Conservation (phyloP, 2,113 vertebrate species). For the Pelobates fuscus region DNA sequence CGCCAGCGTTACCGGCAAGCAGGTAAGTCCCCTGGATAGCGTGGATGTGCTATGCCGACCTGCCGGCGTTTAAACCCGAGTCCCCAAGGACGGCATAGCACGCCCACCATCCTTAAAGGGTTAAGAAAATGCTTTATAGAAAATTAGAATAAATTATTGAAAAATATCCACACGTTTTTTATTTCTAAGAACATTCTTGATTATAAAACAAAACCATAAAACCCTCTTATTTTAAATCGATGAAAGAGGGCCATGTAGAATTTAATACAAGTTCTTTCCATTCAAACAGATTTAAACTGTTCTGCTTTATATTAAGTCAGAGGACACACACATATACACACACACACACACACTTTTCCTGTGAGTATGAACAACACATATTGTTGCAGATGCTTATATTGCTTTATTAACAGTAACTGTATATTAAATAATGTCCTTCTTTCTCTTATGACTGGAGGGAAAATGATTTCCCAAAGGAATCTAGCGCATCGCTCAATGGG, state of each 20-base stretch:
- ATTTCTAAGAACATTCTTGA: constrained; percentile 46
- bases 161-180: too few species aligned
- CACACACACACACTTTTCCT: constrained; percentile 57
- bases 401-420: constrained; percentile 61
- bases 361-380: constrained; percentile 61
- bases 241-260: background rate
- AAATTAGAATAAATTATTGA: too few species aligned
- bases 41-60: too few species aligned
- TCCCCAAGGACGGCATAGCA: too few species aligned
- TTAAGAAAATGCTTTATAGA: too few species aligned
- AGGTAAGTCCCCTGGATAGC: too few species aligned
- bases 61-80: too few species aligned
- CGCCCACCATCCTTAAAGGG: too few species aligned
- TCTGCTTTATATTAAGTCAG: constrained; percentile 53
- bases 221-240: background rate
- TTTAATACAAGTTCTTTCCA: constrained; percentile 37
- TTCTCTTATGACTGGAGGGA: constrained; percentile 63
- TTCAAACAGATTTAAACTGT: background rate
- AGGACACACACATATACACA: constrained; percentile 52
- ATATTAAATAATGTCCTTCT: constrained; percentile 56
- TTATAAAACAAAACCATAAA: constrained; percentile 1
- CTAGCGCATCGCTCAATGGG: constrained; percentile 56
- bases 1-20: too few species aligned
- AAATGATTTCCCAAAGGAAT: constrained; percentile 67
- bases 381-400: constrained; percentile 60